Evolutionary conservation across 2,888 invertebrate genomes (phyloP), one percentile per base, ranked within the genome.

Genomic region (Oligia fasciuncula): DNA sequence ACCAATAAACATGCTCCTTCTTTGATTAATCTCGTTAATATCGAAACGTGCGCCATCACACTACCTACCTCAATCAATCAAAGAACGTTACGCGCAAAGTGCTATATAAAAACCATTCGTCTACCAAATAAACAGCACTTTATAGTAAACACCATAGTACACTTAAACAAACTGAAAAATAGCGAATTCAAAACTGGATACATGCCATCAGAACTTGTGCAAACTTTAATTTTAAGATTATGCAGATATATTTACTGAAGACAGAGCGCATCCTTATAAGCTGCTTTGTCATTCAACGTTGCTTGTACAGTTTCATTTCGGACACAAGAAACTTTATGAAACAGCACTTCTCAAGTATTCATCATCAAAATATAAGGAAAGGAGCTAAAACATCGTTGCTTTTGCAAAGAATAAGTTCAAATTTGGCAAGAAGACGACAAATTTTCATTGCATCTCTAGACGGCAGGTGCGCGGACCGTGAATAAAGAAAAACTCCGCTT

Each of bases 391-490:
- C 89, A 89, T 91, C 90, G 83, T 85, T 87, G 89, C 91, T 90
- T 92, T 90, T 90, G 91, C 91, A 90, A 91, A 92, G 93, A 94
- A 94, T 93, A 94, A 93, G 92, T 93, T 93, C 91, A 94, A 94
- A 94, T 95, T 95, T 94, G 94, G 93, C 93, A 92, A 93, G 93
- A 91, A 92, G 93, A 93, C 93, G 94, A 94, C 94, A 94, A 94
- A 95, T 95, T 95, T 93, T 95, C 94, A 94, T 95, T 93, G 94
- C 94, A 93, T 90, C 91, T 89, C 87, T 87, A 87, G 88, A 89
- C 90, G 91, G 87, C 95, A 95, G 95, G 95, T 95, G 95, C 91
- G 91, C 94, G 86, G 83, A 90, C 90, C 91, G 92, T 93, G 94
- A 94, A 94, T 95, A 94, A 94, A 92, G 94, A 93, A 93, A 93